Evolutionary conservation across 53 echinoderm and acorn worm species (phyloP).

Genomic region (Holothuria leucospilota): DNA sequence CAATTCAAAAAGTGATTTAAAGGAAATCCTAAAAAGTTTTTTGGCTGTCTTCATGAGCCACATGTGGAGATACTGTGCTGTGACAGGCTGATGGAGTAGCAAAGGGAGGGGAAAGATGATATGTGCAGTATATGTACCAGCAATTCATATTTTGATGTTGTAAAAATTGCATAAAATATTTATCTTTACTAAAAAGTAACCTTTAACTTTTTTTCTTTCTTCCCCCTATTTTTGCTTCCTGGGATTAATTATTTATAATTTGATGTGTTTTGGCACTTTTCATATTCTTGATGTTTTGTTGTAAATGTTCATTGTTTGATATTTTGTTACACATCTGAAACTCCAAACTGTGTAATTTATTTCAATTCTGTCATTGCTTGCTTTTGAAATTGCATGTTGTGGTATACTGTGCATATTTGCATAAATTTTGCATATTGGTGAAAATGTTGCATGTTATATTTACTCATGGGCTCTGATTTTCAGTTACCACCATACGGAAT

Average conservation of each 20-base stretch:
- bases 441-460: neutral
- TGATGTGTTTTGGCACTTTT: neutral
- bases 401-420: neutral
- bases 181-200: neutral
- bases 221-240: neutral
- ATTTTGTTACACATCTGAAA: no score
- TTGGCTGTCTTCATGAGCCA: no score
- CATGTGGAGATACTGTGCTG: no score
- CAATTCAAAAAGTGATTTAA: no score
- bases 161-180: slow-evolving; percentile 15
- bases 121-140: no score
- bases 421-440: no score
- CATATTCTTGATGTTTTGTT: neutral
- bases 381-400: neutral
- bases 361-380: slow-evolving; percentile 1
- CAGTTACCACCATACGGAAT: slow-evolving; percentile 87
- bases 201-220: neutral
- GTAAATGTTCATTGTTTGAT: no score
- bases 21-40: no score
- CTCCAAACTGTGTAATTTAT: neutral
- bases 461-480: neutral
- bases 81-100: no score
- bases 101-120: no score
- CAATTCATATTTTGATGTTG: neutral
- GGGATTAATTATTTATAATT: neutral